Evolutionary conservation across 2,888 invertebrate species (phyloP), one percentile per base, ranked within the genome.

Genomic region (Tuta absoluta): DNA sequence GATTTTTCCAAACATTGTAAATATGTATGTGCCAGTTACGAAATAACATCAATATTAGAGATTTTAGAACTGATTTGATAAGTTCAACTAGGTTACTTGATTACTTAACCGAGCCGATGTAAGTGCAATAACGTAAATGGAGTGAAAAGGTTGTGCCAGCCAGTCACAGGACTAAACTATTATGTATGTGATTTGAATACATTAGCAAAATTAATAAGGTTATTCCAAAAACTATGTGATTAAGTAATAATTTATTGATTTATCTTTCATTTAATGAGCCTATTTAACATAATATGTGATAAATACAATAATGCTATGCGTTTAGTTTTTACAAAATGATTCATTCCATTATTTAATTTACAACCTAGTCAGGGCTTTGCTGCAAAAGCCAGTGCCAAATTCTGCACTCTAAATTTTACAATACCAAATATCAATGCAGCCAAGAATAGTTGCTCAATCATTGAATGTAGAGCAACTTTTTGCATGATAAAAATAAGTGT

Each of bases 1-100:
- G 88, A 94, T 98, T 75, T 94, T 96, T 78, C 95, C 96, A 12
- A 94, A 95, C 67, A 87, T 96, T 75, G 94, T 95, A 4, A 94
- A 93, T 70, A 92, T 96, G 63, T 93, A 96, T 92, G 94, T 95
- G 80, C 95, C 96, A 76, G 94, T 92, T 71, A 81, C 79, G 61
- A 82, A 86, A 81, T 88, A 87, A 78, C 71, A 57, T 62, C 21
- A 8, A 17, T 33, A 67, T 73, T 74, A 62, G 70, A 69, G 10
- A 21, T 23, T 66, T 74, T 78, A 74, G 77, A 84, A 85, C 85
- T 86, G 84, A 84, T 78, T 74, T 71, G 5, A 53, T 48, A n/a
- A 19, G 19, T 53, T 53, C n/a, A n/a, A n/a, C n/a, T n/a, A n/a
- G 76, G 74, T 77, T 78, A 79, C 76, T 74, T 78, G 73, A 78